Evolutionary conservation across 2,797 vertebrate genomes (phyloP).

Genomic region (Lepilemur septentrionalis): DNA sequence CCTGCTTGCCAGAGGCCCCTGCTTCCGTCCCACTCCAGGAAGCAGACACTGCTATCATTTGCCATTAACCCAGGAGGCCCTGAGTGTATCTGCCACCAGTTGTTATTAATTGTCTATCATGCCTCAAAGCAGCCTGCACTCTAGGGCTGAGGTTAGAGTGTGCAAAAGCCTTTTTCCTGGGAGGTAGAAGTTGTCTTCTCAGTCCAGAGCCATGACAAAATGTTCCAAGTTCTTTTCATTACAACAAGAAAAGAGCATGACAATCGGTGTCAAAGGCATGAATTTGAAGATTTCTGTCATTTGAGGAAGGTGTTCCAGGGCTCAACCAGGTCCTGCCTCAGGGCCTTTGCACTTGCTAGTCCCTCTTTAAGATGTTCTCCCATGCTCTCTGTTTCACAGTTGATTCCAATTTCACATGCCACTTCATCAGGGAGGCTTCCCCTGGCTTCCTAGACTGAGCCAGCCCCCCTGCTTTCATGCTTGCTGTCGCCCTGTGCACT

Average conservation of each 20-base stretch:
- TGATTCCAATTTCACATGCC: not conserved
- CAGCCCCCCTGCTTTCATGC: rapidly evolving
- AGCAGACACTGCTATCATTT: not conserved
- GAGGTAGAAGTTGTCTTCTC: not conserved
- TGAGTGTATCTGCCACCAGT: not conserved
- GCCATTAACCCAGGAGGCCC: not conserved
- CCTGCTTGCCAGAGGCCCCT: too few species aligned
- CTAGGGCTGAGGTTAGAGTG: not conserved
- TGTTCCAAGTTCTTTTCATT: not conserved
- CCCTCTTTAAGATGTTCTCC: not conserved
- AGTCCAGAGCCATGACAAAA: not conserved
- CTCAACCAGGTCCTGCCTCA: not conserved
- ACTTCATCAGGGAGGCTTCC: not conserved
- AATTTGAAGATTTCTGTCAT: not conserved
- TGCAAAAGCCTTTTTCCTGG: not conserved
- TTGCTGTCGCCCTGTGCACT: rapidly evolving
- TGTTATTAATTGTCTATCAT: not conserved
- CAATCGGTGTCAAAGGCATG: rapidly evolving
- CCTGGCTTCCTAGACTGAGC: too few species aligned
- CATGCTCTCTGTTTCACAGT: not conserved
- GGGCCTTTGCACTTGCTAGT: not conserved
- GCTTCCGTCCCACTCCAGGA: not conserved
- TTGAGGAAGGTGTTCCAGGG: too few species aligned
- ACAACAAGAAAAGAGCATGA: too few species aligned
- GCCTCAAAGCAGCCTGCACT: not conserved